Percentiles rank a stretch among this genome's conserved stretches.
These are phyloP conservation scores for Pristiophorus japonicus DNA, from an alignment of 2,113 vertebrate species.

Conservation along the genomic window DNA sequence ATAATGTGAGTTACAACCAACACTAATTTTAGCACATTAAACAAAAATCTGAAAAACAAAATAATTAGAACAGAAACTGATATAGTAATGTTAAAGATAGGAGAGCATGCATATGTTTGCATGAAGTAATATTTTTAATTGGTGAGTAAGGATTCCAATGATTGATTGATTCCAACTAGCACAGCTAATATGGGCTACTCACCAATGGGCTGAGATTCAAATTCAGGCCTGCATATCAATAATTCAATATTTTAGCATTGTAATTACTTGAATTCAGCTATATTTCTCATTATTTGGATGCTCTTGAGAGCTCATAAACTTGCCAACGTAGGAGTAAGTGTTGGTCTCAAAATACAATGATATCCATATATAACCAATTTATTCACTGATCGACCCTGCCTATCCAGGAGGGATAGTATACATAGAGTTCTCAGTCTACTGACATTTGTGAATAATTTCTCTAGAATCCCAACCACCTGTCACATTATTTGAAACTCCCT, in stretches of 20 bases:
- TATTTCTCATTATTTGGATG: neutral
- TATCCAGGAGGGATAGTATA: neutral
- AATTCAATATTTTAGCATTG: neutral
- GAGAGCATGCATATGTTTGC: neutral
- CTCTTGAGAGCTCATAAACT: neutral
- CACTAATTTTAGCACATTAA: slow-evolving; percentile 8
- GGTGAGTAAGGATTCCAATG: neutral
- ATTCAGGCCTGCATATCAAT: neutral
- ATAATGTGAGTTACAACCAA: neutral
- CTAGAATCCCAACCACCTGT: neutral
- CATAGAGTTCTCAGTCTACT: neutral
- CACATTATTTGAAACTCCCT: neutral
- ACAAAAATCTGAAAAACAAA: neutral
- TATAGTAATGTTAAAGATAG: neutral
- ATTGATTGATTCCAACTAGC: neutral
- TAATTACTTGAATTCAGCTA: neutral
- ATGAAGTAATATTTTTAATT: neutral
- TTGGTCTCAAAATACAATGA: neutral
- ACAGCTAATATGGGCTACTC: neutral
- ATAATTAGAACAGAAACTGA: neutral
- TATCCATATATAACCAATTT: neutral
- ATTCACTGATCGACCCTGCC: neutral
- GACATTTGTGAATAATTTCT: neutral
- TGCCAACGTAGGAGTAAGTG: neutral
- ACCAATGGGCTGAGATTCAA: neutral